Base-by-base conservation (phyloP, 2,888 invertebrate genomes). In the Heteromyza rotundicornis region DNA sequence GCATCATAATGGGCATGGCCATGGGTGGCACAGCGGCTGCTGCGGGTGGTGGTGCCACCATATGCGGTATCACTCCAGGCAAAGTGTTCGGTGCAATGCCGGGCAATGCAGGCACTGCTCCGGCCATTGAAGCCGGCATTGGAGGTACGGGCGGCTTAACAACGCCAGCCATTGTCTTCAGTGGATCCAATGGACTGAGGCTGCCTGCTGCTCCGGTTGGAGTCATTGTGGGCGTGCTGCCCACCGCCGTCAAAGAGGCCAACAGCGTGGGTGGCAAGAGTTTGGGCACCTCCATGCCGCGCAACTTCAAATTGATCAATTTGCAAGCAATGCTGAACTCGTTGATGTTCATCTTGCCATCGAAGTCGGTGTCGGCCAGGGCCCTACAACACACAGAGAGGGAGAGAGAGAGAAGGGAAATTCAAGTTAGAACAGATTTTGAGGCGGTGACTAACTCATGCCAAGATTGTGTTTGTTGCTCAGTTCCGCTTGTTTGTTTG, bases 241-340 rank as follows among this genome's bases (percentile, higher is more conserved):
- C 86, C 51, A 84, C 82, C 10, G 85, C 86, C 54, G 87, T 88
- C 8, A 92, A 80, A 0, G 92, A 92, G 5, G 89, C 86, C 12
- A 93, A 78, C 7, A 94, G 77, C 8, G 89, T 86, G 2, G 91
- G 90, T 16, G 98, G 98, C 70, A 99, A 85, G 1, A 86, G 85
- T 78, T 92, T 91, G 0, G 98, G 98, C 57, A 98, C 87, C 79
- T 97, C 96, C 75, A 92, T 89, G 2, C 96, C 96, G 59, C 95
- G 90, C 14, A 99, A 85, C 84, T 96, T 97, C 66, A 97, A 86
- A 78, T 94, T 95, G 60, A 97, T 96, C 63, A 97, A 86, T 86
- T 97, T 97, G 87, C 98, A 98, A 54, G 99, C 98, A 73, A 99
- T 95, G 69, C 96, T 96, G 84, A 98, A 99, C 85, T 99, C 99